These are phyloP conservation scores for Sebastiscus albofasciatus DNA, from an alignment of 2,797 vertebrate genomes.

Conservation along the genomic window DNA sequence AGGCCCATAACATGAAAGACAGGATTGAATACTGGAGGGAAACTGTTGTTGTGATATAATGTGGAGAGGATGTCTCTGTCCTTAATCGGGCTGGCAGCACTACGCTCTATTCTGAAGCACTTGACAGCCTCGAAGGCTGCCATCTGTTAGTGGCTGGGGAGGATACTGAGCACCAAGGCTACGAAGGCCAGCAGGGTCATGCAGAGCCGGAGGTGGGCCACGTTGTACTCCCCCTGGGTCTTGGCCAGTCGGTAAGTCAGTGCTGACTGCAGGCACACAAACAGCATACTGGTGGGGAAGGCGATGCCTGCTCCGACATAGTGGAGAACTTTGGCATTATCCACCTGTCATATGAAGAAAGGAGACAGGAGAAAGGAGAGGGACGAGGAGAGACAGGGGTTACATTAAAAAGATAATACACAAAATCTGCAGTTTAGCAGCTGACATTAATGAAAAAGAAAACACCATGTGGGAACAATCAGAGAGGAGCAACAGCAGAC, in stretches of 20 bases:
- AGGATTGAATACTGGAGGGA: not conserved
- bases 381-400: not conserved
- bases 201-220: slow-evolving; percentile 87
- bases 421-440: not conserved
- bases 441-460: not conserved
- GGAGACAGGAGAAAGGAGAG: not conserved
- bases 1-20: not conserved
- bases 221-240: slow-evolving; percentile 87
- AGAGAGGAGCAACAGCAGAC: slow-evolving; percentile 15
- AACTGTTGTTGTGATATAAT: not conserved
- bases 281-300: slow-evolving; percentile 93
- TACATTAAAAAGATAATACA: not conserved
- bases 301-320: slow-evolving; percentile 92
- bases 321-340: slow-evolving; percentile 91
- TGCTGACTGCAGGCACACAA: slow-evolving; percentile 89
- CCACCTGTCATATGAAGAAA: slow-evolving; percentile 80
- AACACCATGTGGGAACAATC: slow-evolving; percentile 7
- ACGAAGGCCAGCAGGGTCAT: slow-evolving; percentile 88
- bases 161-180: slow-evolving; percentile 92
- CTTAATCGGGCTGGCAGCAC: not conserved
- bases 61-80: not conserved
- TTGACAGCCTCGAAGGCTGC: slow-evolving; percentile 12
- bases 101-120: not conserved
- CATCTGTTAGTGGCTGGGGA: slow-evolving; percentile 63
- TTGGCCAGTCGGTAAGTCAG: slow-evolving; percentile 92